Evolutionary conservation across 2,888 invertebrate genomes (phyloP), one percentile per base, ranked within the genome.

Genomic region (Julus scandinavius): DNA sequence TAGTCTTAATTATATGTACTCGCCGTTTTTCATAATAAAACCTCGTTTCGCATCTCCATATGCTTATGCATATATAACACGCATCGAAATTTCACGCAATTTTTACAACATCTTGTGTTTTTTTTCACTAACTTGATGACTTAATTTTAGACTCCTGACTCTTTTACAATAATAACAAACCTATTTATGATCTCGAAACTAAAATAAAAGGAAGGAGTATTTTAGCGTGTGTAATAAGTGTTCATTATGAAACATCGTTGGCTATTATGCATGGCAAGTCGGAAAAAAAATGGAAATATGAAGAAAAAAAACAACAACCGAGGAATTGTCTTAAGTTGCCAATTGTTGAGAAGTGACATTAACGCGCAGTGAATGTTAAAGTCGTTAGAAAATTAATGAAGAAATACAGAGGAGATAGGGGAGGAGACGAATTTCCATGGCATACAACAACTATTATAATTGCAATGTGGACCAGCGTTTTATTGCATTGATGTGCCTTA

Each of bases 351-450:
- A 49, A 85, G 72, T 72, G 72, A 72, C 72, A 72, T 72, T 72
- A 72, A 29, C 72, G 72, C 72, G 29, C 29, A 7, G 72, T 72
- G 41, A 85, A 85, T 41, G 49, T 85, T 49, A 85, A 85, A 41
- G 85, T 85, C 85, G 85, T 85, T 85, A 85, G n/a, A 41, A n/a
- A 85, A 85, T 85, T 85, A 85, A 85, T 85, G 85, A 85, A 85
- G 85, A 85, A 85, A 85, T 85, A 85, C 72, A 13, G 13, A 72
- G 72, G 29, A 72, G 72, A 72, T 72, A 72, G 72, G 72, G 72
- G 72, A 72, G 72, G 72, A 72, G 72, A 72, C 72, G 72, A 72
- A 72, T 72, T 72, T 72, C 72, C 72, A n/a, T 29, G 72, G 29
- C 72, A 72, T 72, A 29, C 29, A 72, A 72, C 72, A 72, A 72